These are phyloP conservation scores for Slavum lentiscoides DNA, from an alignment of 2,888 invertebrate genomes.

Conservation along the genomic window DNA sequence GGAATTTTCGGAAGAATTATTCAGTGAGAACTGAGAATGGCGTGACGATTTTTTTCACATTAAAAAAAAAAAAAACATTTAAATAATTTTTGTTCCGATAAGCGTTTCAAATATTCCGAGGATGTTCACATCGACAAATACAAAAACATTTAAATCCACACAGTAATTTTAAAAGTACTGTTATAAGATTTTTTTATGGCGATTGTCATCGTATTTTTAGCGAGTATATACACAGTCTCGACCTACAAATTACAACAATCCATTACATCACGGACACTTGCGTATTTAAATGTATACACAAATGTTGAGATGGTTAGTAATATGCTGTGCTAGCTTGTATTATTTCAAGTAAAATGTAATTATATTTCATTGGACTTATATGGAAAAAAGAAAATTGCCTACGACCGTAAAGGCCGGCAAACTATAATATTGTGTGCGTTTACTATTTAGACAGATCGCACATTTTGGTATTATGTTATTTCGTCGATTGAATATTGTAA, in stretches of 20 bases:
- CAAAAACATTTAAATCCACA: no score
- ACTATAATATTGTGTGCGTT: background rate
- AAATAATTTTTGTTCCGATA: no score
- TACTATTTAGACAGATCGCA: background rate
- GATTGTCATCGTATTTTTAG: slow-evolving; percentile 2
- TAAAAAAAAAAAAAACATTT: background rate
- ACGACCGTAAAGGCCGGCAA: background rate
- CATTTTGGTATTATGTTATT: background rate
- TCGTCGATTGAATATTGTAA: no score
- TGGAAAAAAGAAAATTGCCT: background rate
- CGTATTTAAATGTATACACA: background rate
- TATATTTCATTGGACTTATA: slow-evolving; percentile 2
- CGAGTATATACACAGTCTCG: background rate
- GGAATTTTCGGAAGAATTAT: background rate
- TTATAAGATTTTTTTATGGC: no score
- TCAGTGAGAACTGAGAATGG: background rate
- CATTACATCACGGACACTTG: background rate
- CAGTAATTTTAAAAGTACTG: no score
- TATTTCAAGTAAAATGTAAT: slow-evolving; percentile 1
- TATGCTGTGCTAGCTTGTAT: background rate
- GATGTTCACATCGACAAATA: no score
- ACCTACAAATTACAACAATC: background rate
- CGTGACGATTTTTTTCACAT: background rate
- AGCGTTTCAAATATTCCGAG: no score
- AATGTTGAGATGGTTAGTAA: background rate